Conservation (phyloP, 2,113 vertebrate genomes). For the Elephantulus edwardii region DNA sequence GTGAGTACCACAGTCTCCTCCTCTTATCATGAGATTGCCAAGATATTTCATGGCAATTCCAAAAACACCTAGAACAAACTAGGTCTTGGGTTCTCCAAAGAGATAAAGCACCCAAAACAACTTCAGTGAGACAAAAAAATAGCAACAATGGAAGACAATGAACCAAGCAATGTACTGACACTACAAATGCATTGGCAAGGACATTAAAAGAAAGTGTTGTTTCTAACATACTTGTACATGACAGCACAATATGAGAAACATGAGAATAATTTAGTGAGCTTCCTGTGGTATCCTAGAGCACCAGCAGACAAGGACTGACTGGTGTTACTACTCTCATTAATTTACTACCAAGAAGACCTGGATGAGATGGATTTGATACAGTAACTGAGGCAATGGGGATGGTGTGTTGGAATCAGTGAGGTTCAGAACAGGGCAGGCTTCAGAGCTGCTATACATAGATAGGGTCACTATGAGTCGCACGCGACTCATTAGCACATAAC, state of each 20-base stretch:
- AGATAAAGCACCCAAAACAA: not conserved
- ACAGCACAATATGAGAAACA: not conserved
- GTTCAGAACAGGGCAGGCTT: too few relatives aligned
- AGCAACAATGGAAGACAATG: not conserved
- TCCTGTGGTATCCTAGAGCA: not conserved
- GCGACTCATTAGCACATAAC: too few relatives aligned
- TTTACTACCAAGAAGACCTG: not conserved
- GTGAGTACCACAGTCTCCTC: not conserved
- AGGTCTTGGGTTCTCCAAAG: not conserved
- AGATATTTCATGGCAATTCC: not conserved
- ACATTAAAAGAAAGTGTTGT: not conserved
- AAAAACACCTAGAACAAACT: not conserved
- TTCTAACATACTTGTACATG: not conserved
- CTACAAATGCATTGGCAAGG: not conserved
- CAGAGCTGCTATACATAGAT: too few relatives aligned
- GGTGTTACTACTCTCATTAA: not conserved
- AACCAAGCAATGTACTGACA: not conserved
- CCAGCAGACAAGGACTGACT: not conserved
- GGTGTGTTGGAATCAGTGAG: too few relatives aligned
- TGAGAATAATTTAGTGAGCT: not conserved
- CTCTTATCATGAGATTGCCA: not conserved
- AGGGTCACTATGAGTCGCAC: too few relatives aligned
- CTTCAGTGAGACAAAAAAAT: not conserved
- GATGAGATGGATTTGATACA: too few relatives aligned
- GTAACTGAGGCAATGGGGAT: too few relatives aligned